Conservation (phyloP, 2,797 vertebrate species). For the Micromesistius poutassou region DNA sequence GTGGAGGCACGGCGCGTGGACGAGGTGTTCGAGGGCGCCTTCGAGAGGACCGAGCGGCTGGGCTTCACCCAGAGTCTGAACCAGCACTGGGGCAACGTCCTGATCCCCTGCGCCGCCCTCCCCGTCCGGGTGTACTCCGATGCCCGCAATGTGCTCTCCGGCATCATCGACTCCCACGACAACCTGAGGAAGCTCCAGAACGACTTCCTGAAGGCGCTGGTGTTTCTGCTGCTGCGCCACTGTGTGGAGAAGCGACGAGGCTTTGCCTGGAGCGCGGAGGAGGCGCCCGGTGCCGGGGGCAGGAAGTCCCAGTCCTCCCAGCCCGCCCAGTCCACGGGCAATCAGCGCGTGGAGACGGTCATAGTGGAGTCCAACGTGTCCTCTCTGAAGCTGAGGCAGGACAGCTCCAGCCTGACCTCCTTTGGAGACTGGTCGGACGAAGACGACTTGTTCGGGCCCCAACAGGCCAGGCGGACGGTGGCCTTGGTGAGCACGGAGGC, state of each 20-base stretch:
- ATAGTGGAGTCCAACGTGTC: constrained; percentile 65
- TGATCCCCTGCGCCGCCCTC: constrained; percentile 86
- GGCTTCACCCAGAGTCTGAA: constrained; percentile 79
- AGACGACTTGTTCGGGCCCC: constrained; percentile 86
- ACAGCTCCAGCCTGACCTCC: constrained; percentile 81
- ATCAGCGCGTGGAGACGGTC: constrained; percentile 57
- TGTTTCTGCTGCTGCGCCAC: constrained; percentile 89
- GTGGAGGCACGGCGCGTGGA: constrained; percentile 92
- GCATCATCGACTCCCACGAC: constrained; percentile 93
- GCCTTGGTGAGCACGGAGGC: constrained; percentile 72
- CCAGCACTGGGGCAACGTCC: constrained; percentile 86
- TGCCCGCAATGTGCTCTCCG: constrained; percentile 87
- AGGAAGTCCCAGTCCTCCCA: constrained; percentile 72
- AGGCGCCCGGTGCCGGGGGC: constrained; percentile 53
- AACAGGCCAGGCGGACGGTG: constrained; percentile 72
- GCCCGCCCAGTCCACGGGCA: constrained; percentile 58
- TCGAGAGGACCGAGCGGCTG: constrained; percentile 78
- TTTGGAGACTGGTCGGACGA: constrained; percentile 91
- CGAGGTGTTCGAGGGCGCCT: constrained; percentile 91
- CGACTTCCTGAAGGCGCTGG: constrained; percentile 89
- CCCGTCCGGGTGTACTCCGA: constrained; percentile 90
- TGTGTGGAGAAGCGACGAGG: constrained; percentile 78
- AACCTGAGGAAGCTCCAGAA: constrained; percentile 89
- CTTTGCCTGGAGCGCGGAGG: constrained; percentile 55
- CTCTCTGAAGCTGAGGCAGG: constrained; percentile 66